phyloP scores from a whole-genome alignment of 2,113 vertebrate genomes.

The Gila orcuttii region DNA sequence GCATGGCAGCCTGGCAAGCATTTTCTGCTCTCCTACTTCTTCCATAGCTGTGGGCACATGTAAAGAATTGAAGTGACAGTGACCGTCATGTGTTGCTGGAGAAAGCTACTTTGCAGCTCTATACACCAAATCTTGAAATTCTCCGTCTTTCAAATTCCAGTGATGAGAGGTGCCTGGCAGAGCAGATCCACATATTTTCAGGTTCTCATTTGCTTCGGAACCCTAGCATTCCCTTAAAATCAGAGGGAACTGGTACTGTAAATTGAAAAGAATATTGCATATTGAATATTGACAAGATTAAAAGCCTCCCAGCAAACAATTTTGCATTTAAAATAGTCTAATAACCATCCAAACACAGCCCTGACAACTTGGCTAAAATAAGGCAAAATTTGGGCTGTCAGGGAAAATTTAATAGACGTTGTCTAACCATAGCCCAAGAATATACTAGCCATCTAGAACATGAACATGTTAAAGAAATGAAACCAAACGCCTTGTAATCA shows the following conservation, averaged over 20 bases:
- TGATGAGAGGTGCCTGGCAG: neutral
- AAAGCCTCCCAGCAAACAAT: too few species aligned
- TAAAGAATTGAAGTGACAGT: slow-evolving; percentile 1
- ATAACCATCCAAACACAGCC: too few species aligned
- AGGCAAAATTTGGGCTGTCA: too few species aligned
- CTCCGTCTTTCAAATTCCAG: neutral
- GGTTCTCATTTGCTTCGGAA: neutral
- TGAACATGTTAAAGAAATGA: too few species aligned
- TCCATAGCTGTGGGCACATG: neutral
- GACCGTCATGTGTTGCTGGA: neutral
- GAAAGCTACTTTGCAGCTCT: neutral
- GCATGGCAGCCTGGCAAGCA: neutral
- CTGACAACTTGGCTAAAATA: too few species aligned
- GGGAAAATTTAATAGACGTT: too few species aligned
- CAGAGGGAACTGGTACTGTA: neutral
- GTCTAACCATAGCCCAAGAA: too few species aligned
- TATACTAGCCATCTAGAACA: too few species aligned
- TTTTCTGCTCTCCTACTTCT: neutral
- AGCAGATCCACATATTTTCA: neutral
- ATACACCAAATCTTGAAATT: too few species aligned
- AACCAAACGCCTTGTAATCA: too few species aligned
- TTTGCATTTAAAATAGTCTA: too few species aligned
- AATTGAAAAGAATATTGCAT: neutral
- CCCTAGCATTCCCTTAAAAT: neutral
- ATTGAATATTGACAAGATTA: neutral